Evolutionary conservation across 2,797 vertebrate species (phyloP).

Genomic region (Rallus crepitans): DNA sequence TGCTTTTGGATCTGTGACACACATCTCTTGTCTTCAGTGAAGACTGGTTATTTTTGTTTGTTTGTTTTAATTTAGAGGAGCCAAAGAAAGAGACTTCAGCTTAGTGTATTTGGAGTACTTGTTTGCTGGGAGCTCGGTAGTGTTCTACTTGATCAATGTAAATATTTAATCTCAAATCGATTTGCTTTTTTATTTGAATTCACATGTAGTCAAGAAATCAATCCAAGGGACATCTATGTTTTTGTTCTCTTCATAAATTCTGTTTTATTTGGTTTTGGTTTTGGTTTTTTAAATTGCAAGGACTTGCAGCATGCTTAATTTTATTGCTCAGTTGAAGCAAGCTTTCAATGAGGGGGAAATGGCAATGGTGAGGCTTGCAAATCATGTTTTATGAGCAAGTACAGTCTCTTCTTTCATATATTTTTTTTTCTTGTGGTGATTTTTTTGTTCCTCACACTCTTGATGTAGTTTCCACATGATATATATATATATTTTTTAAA

Average conservation of each 20-base stretch:
- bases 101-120: constrained; percentile 76
- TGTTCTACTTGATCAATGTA: constrained; percentile 78
- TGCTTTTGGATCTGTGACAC: constrained; percentile 64
- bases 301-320: constrained; percentile 82
- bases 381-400: constrained; percentile 65
- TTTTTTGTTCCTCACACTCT: background rate
- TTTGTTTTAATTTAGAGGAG: constrained; percentile 80
- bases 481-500: constrained; percentile 46
- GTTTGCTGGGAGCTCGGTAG: constrained; percentile 69
- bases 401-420: constrained; percentile 59
- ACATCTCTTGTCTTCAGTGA: constrained; percentile 91
- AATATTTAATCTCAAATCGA: constrained; percentile 79
- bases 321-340: constrained; percentile 77
- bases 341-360: constrained; percentile 80
- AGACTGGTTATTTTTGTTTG: constrained; percentile 84
- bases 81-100: constrained; percentile 85
- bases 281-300: constrained; percentile 73
- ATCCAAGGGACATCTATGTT: constrained; percentile 72
- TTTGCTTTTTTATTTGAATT: constrained; percentile 51
- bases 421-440: constrained; percentile 1
- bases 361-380: constrained; percentile 63
- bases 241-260: constrained; percentile 51
- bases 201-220: constrained; percentile 64
- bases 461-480: constrained; percentile 60
- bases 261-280: constrained; percentile 6